These are phyloP conservation scores for Perognathus longimembris DNA, from an alignment of 2,113 vertebrate genomes.

Conservation along the genomic window DNA sequence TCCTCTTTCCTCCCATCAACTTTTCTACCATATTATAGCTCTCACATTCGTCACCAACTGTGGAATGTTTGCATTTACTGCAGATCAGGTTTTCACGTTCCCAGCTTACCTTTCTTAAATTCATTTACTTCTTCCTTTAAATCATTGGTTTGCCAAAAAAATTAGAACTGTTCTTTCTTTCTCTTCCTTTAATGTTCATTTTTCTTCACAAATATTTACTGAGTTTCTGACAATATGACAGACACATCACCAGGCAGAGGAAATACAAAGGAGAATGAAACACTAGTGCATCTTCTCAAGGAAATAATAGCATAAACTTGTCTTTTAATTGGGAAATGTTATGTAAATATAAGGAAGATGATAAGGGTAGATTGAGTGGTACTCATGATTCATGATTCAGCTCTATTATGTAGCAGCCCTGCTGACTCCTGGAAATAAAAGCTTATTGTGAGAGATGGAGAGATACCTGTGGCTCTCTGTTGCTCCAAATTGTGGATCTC, in stretches of 20 bases:
- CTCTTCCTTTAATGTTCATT: background rate
- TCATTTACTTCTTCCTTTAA: slow-evolving; percentile 7
- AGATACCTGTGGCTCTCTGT: too few species aligned
- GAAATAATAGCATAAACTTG: slow-evolving; percentile 12
- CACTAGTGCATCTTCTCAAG: background rate
- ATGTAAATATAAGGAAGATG: slow-evolving; percentile 2
- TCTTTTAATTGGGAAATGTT: slow-evolving; percentile 34
- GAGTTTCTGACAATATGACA: background rate
- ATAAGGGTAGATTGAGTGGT: background rate
- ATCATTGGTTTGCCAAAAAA: slow-evolving; percentile 23
- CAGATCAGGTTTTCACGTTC: background rate
- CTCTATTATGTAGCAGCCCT: background rate
- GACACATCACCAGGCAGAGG: background rate
- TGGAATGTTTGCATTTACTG: background rate
- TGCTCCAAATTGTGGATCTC: background rate
- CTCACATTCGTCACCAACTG: background rate
- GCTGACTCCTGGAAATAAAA: background rate
- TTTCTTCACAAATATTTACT: background rate
- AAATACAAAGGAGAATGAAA: background rate
- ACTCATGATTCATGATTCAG: background rate
- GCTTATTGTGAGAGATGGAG: background rate
- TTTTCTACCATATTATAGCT: background rate
- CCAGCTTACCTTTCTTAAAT: background rate
- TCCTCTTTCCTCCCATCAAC: background rate
- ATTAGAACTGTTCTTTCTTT: background rate